These are phyloP conservation scores for Neosilurus hyrtlii DNA, from an alignment of 2,797 vertebrate genomes.

Conservation along the genomic window DNA sequence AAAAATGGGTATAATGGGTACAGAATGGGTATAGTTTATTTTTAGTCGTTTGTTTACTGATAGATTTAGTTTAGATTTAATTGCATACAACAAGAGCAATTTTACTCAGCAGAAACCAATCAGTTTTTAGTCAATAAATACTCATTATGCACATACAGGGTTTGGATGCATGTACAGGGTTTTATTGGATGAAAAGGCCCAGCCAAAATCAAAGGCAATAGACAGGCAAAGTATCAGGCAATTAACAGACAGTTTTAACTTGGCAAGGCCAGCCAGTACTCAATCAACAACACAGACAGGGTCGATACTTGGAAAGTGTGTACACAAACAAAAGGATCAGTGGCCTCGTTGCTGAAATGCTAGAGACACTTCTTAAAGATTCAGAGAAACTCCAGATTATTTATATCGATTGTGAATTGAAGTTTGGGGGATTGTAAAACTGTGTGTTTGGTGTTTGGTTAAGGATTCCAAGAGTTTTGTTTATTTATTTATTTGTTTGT, in stretches of 20 bases:
- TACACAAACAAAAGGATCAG: background rate
- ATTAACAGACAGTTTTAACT: conserved; percentile 9
- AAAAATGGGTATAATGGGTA: background rate
- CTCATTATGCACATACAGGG: background rate
- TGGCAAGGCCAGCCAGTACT: conserved; percentile 1
- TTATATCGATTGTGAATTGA: background rate
- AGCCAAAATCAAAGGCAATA: conserved; percentile 20
- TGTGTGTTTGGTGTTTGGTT: background rate
- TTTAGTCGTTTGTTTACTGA: background rate
- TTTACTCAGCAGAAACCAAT: background rate
- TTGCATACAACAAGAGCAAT: background rate
- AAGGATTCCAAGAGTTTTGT: background rate
- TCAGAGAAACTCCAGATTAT: background rate
- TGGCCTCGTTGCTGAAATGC: background rate
- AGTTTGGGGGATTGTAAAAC: background rate
- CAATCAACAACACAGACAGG: conserved; percentile 1
- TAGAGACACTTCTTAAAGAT: background rate
- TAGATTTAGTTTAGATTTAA: background rate
- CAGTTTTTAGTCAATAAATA: background rate
- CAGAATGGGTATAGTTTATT: background rate
- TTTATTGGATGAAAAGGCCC: background rate
- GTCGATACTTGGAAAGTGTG: conserved; percentile 12
- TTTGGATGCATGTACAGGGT: background rate
- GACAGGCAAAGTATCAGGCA: background rate
- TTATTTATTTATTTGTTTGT: background rate